Evolutionary conservation across 2,797 vertebrate genomes (phyloP).

Genomic region (Tokudaia muenninki): DNA sequence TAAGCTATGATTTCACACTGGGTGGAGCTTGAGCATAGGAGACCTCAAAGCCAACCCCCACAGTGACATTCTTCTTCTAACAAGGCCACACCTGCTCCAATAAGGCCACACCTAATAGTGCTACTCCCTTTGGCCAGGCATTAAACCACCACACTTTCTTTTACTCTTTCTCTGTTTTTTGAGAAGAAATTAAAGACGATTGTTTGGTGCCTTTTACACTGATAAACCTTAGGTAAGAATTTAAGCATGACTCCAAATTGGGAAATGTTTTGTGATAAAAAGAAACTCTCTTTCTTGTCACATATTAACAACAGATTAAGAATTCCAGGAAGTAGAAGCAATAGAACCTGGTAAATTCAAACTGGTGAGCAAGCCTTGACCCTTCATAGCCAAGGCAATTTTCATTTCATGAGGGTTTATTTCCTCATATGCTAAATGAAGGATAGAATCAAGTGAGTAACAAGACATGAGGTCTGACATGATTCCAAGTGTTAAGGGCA

Average conservation of each 20-base stretch:
- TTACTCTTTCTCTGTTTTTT: background rate
- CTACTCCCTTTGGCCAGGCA: background rate
- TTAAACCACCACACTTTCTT: background rate
- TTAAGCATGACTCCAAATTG: background rate
- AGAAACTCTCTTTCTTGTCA: background rate
- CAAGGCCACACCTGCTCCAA: background rate
- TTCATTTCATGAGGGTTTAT: background rate
- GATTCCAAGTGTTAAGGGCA: background rate
- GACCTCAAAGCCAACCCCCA: background rate
- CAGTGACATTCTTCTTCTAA: background rate
- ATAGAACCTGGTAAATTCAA: background rate
- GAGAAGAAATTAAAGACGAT: background rate
- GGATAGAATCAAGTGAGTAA: background rate
- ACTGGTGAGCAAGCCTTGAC: background rate
- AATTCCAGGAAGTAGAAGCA: background rate
- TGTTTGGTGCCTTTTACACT: background rate
- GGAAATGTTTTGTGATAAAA: background rate
- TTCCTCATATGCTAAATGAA: background rate
- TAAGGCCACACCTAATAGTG: background rate
- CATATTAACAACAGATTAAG: background rate
- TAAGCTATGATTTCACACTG: background rate
- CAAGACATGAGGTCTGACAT: background rate
- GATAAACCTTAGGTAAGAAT: background rate
- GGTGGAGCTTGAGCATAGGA: background rate
- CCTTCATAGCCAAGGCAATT: background rate